These are phyloP conservation scores for Dolichoris vasculosae DNA, from an alignment of 1,140 invertebrate species.

Conservation along the genomic window DNA sequence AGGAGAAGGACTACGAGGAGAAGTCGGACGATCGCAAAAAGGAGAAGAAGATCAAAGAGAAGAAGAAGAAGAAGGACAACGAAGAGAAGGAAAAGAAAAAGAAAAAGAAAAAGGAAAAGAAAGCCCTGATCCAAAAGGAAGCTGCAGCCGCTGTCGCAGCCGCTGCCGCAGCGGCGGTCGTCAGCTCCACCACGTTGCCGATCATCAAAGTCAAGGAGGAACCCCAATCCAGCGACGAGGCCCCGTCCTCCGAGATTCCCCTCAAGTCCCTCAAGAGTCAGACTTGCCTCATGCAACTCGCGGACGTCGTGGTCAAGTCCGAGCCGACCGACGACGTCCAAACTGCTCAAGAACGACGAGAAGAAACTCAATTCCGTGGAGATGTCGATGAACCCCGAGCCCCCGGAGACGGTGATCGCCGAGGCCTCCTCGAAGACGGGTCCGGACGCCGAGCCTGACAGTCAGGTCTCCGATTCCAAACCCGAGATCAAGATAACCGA, in stretches of 20 bases:
- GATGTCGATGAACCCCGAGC: conserved; percentile 1
- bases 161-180: conserved; percentile 58
- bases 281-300: background rate
- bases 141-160: conserved; percentile 58
- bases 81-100: conserved; percentile 75
- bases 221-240: conserved; percentile 35
- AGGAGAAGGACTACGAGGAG: conserved; percentile 71
- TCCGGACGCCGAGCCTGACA: background rate
- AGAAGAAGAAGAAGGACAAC: conserved; percentile 74
- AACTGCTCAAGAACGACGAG: background rate
- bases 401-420: background rate
- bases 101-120: conserved; percentile 73
- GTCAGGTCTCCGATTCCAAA: background rate
- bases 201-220: conserved; percentile 53
- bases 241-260: background rate
- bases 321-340: conserved; percentile 22
- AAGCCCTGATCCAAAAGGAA: conserved; percentile 70
- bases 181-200: conserved; percentile 10
- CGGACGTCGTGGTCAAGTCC: background rate
- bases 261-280: background rate
- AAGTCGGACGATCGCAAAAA: conserved; percentile 72
- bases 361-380: background rate
- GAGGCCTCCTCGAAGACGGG: background rate
- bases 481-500: conserved; percentile 61
- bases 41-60: conserved; percentile 76